Conservation (phyloP, 2,888 invertebrate genomes). For the Cataglyphis rosenhaueri region DNA sequence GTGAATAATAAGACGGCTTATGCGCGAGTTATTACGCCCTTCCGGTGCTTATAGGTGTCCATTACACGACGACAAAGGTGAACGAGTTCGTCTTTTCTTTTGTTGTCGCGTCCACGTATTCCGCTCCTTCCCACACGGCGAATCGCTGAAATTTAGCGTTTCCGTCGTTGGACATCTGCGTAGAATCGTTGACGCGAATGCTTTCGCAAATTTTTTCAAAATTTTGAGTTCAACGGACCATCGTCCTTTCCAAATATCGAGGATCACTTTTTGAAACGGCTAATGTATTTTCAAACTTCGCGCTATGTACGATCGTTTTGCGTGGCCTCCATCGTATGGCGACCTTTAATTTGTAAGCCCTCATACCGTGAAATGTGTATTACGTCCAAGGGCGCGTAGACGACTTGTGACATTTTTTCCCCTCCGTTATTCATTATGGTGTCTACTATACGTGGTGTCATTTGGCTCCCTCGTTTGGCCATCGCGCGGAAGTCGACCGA, state of each 20-base stretch:
- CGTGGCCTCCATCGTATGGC: neutral
- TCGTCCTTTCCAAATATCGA: neutral
- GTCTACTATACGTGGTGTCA: slow-evolving; percentile 61
- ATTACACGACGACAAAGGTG: slow-evolving; percentile 76
- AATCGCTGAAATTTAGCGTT: slow-evolving; percentile 47
- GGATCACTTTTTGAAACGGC: neutral
- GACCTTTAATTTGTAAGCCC: slow-evolving; percentile 50
- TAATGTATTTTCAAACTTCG: slow-evolving; percentile 4
- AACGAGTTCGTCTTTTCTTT: slow-evolving; percentile 48
- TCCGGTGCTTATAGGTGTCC: slow-evolving; percentile 81
- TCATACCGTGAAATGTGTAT: slow-evolving; percentile 3
- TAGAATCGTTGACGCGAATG: slow-evolving; percentile 19
- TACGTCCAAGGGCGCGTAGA: slow-evolving; percentile 40
- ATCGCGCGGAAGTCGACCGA: slow-evolving; percentile 50
- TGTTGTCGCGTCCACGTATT: slow-evolving; percentile 46
- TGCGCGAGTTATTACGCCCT: slow-evolving; percentile 80
- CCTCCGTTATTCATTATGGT: slow-evolving; percentile 53
- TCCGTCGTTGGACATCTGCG: slow-evolving; percentile 52
- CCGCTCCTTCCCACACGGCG: slow-evolving; percentile 51
- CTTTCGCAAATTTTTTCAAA: slow-evolving; percentile 17
- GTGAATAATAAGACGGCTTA: slow-evolving; percentile 76
- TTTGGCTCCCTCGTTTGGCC: slow-evolving; percentile 59
- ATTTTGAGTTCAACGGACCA: neutral
- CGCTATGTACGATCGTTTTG: neutral
- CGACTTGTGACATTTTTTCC: slow-evolving; percentile 55